These are phyloP conservation scores for Nasua narica DNA, from an alignment of 2,797 vertebrate species.

Conservation along the genomic window DNA sequence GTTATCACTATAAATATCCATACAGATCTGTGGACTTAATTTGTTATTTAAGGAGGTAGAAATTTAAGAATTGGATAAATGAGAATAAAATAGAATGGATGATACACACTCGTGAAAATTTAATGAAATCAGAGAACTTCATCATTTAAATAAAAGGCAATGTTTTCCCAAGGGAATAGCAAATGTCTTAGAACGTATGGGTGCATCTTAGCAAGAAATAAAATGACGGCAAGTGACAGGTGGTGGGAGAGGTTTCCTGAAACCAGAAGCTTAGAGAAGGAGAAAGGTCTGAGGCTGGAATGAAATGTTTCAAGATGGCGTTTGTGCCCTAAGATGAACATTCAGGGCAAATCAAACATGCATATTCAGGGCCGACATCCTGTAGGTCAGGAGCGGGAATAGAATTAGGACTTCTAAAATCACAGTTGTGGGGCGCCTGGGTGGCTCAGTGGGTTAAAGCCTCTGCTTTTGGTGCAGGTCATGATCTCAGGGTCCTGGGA, in stretches of 20 bases:
- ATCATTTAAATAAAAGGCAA: neutral
- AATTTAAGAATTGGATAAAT: neutral
- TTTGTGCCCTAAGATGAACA: neutral
- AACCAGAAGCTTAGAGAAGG: neutral
- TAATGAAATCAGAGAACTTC: neutral
- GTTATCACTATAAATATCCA: neutral
- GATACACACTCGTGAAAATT: neutral
- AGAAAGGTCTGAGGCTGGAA: neutral
- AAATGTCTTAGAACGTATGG: neutral
- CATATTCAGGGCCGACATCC: neutral
- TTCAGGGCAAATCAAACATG: neutral
- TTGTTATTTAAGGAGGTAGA: neutral
- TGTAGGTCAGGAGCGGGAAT: neutral
- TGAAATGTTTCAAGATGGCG: neutral
- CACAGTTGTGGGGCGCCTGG: neutral
- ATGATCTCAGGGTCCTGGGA: too few species aligned
- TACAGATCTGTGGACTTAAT: neutral
- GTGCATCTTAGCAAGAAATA: neutral
- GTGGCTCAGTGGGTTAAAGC: too few species aligned
- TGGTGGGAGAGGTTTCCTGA: neutral
- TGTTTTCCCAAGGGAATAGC: neutral
- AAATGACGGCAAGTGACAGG: neutral
- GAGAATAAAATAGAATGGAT: neutral
- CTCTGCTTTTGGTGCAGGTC: too few species aligned
- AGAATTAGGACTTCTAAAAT: neutral